Conservation (phyloP, 30 jellyfish, hydroid and myxozoan species). For the Phacellophora camtschatica region DNA sequence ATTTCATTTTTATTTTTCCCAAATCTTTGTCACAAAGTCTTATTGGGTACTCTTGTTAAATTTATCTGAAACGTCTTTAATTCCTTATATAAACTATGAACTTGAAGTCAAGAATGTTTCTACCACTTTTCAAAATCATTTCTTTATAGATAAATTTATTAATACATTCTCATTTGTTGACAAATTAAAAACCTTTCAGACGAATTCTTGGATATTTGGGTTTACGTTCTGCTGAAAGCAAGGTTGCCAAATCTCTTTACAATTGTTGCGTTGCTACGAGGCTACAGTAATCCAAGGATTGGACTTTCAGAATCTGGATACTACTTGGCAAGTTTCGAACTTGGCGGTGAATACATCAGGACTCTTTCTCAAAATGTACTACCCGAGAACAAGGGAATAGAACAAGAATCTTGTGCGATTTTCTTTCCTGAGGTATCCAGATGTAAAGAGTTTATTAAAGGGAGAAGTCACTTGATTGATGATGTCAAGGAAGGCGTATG, state of each 20-base stretch:
- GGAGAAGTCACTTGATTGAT: neutral
- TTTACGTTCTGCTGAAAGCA: constrained; percentile 67
- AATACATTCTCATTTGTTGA: neutral
- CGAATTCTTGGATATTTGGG: constrained; percentile 88
- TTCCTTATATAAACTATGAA: no score
- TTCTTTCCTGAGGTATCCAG: constrained; percentile 29
- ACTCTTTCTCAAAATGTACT: neutral
- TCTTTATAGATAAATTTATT: no score
- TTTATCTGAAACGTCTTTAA: no score
- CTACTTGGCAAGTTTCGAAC: constrained; percentile 75
- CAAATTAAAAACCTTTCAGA: constrained; percentile 16
- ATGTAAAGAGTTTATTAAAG: neutral
- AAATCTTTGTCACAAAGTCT: no score
- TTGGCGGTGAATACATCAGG: constrained; percentile 76
- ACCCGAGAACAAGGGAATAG: neutral
- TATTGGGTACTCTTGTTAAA: no score
- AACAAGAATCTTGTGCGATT: neutral
- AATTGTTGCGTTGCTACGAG: constrained; percentile 47
- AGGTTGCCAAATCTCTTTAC: constrained; percentile 47
- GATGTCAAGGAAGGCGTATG: constrained; percentile 8
- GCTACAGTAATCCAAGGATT: constrained; percentile 70
- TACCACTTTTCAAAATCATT: no score
- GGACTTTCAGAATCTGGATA: constrained; percentile 71
- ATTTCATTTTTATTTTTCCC: no score
- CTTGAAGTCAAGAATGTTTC: no score